phyloP scores from a whole-genome alignment of 2,113 vertebrate species.

The Corydoras maculifer region DNA sequence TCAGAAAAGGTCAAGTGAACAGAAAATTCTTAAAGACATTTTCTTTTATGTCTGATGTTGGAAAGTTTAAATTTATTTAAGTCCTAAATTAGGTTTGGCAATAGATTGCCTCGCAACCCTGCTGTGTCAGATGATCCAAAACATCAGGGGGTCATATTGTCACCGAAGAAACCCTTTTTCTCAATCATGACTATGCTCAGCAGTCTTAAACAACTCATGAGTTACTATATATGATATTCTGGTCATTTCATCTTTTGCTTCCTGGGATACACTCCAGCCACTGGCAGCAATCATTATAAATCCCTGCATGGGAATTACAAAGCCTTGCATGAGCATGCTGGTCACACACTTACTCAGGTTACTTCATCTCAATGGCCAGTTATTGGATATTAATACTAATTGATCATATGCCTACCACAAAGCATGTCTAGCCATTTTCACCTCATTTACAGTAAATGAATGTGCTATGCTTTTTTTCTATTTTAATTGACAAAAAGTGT shows the following conservation, averaged over 20 bases:
- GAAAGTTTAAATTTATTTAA: not conserved
- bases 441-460: no score
- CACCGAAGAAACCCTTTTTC: slow-evolving; percentile 9
- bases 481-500: not conserved
- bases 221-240: not conserved
- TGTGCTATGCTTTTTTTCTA: not conserved
- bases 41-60: not conserved
- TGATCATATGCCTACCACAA: not conserved
- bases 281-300: slow-evolving; percentile 4
- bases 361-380: not conserved
- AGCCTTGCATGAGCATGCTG: not conserved
- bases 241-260: not conserved
- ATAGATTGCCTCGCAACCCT: not conserved
- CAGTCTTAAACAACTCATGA: slow-evolving; percentile 3
- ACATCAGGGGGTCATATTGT: slow-evolving; percentile 2
- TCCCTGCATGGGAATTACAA: not conserved
- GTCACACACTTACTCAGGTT: not conserved
- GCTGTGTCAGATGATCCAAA: slow-evolving; percentile 6
- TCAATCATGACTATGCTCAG: slow-evolving; percentile 28
- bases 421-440: not conserved
- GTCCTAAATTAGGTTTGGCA: not conserved
- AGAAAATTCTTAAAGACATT: not conserved
- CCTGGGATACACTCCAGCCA: not conserved
- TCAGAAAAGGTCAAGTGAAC: not conserved
- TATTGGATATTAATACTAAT: not conserved